A percentile compares a stretch with the other conserved stretches of the same genome.
phyloP scores from a whole-genome alignment of 2,113 vertebrate genomes.

The Antechinus flavipes region DNA sequence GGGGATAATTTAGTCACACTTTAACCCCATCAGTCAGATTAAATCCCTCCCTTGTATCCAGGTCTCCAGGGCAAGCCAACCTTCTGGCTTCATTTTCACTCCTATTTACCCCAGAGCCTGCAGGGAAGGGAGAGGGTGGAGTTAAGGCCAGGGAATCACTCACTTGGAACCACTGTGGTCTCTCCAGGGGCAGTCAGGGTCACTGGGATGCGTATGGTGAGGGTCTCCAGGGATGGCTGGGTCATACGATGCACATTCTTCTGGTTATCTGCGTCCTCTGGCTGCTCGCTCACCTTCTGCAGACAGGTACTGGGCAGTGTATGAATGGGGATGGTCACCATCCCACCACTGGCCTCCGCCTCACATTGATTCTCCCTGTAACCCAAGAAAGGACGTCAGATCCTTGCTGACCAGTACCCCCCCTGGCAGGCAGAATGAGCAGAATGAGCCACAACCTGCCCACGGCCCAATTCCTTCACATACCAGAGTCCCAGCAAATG shows the following conservation, averaged over 20 bases:
- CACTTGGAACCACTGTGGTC: constrained; percentile 90
- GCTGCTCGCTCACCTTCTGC: constrained; percentile 87
- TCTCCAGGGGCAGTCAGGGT: constrained; percentile 90
- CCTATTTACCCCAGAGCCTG: not conserved
- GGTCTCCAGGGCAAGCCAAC: rapidly evolving
- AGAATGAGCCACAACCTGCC: not conserved
- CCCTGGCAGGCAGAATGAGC: not conserved
- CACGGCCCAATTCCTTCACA: not conserved
- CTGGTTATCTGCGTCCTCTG: constrained; percentile 94
- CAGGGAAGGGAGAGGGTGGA: not conserved
- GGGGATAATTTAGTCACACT: not conserved
- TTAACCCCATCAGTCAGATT: not conserved
- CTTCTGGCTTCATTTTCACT: rapidly evolving
- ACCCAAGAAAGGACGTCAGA: not conserved
- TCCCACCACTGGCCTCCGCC: constrained; percentile 81
- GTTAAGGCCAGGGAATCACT: constrained; percentile 75
- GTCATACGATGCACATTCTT: constrained; percentile 90
- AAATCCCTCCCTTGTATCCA: not conserved
- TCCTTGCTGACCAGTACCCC: not conserved
- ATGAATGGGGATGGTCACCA: constrained; percentile 73
- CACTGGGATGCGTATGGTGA: constrained; percentile 88
- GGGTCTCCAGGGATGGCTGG: constrained; percentile 82
- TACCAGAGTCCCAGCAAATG: not conserved
- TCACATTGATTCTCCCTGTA: constrained; percentile 89
- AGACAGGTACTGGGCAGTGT: constrained; percentile 86